Evolutionary conservation across 2,797 vertebrate species (phyloP).

Genomic region (Manis pentadactyla): DNA sequence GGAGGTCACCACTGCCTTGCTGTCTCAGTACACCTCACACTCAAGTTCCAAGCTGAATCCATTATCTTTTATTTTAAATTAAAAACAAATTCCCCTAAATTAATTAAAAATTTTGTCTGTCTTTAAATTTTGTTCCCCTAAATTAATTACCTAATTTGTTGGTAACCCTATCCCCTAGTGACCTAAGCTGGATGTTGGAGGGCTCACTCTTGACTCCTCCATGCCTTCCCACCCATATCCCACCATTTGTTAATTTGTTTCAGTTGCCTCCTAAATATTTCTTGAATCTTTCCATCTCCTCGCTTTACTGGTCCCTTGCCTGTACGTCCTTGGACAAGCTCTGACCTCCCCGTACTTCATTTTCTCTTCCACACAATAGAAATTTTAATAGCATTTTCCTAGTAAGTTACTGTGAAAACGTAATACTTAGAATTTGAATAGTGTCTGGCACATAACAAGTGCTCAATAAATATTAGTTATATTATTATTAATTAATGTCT

Average conservation of each 20-base stretch:
- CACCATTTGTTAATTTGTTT: accelerated
- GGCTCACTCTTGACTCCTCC: accelerated
- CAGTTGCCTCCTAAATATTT: not conserved
- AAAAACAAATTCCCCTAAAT: not conserved
- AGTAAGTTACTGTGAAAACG: not conserved
- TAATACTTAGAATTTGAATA: not conserved
- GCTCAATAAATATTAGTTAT: not conserved
- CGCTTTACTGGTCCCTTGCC: not conserved
- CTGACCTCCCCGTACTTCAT: not conserved
- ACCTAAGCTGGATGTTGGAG: no score
- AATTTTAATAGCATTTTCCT: not conserved
- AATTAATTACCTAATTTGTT: not conserved
- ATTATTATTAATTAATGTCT: not conserved
- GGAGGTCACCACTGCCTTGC: not conserved
- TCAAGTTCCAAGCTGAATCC: not conserved
- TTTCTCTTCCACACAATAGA: constrained; percentile 9
- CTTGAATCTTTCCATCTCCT: not conserved
- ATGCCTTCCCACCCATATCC: not conserved
- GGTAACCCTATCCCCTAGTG: not conserved
- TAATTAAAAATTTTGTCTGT: not conserved
- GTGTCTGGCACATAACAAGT: not conserved
- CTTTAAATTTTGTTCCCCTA: not conserved
- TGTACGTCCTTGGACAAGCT: not conserved
- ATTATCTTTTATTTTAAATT: not conserved
- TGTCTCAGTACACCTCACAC: not conserved